Percentiles rank a stretch among this genome's conserved stretches.
phyloP scores from a whole-genome alignment of 2,888 invertebrate species.

The Netelia melanura region DNA sequence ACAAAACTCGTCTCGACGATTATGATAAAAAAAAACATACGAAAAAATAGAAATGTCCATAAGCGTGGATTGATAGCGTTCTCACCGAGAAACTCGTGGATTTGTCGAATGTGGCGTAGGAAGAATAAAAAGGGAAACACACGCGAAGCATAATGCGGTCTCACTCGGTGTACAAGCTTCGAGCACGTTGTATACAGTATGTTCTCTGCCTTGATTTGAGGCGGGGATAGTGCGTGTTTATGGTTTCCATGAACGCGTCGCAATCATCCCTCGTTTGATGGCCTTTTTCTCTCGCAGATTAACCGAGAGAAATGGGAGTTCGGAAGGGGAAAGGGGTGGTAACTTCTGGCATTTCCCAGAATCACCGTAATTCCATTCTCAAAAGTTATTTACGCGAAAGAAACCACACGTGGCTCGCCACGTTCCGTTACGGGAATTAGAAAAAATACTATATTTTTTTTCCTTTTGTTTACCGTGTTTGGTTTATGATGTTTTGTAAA shows the following conservation, averaged over 20 bases:
- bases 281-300: slow-evolving; percentile 70
- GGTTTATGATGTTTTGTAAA: background rate
- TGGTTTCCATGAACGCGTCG: slow-evolving; percentile 76
- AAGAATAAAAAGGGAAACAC: background rate
- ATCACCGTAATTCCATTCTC: slow-evolving; percentile 66
- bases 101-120: background rate
- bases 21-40: background rate
- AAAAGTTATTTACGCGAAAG: slow-evolving; percentile 62
- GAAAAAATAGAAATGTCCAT: too few species aligned
- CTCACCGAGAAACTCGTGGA: slow-evolving; percentile 13
- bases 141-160: slow-evolving; percentile 8
- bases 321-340: slow-evolving; percentile 34
- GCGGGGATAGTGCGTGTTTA: slow-evolving; percentile 75
- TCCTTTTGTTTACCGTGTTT: background rate
- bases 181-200: slow-evolving; percentile 27
- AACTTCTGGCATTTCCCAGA: slow-evolving; percentile 67
- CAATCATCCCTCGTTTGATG: slow-evolving; percentile 74
- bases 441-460: slow-evolving; percentile 28
- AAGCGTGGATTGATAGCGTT: background rate
- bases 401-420: slow-evolving; percentile 34
- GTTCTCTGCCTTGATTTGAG: slow-evolving; percentile 52
- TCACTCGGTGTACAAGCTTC: background rate
- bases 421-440: slow-evolving; percentile 52
- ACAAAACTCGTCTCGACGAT: background rate
- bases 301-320: slow-evolving; percentile 33